Base-by-base conservation (phyloP, 2,797 vertebrate species). In the Sebastes kiyomatsui region DNA sequence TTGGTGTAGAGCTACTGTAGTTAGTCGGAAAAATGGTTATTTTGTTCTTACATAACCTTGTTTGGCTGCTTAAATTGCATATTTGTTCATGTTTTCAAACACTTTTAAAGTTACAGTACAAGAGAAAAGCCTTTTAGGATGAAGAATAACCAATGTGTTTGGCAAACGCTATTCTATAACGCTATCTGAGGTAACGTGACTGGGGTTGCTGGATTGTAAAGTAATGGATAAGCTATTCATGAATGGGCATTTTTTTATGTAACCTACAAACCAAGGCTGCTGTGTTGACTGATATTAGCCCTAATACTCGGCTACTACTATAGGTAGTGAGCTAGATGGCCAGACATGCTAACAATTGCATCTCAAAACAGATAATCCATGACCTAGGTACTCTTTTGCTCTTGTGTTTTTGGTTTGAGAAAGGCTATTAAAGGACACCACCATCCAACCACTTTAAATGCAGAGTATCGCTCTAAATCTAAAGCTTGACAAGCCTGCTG, bases 401-500 rank as follows among this genome's bases (percentile, higher is more conserved):
- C 18, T 30, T 71, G 42, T 62, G n/a, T 25, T 30, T 75, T 30
- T 61, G 49, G 33, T 23, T 68, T 67, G 13, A 9, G 1, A 30
- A 42, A 84, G 14, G 16, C 30, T 54, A n/a, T 3, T 52, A 42
- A 11, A 62, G 9, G 27, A 70, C 32, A 28, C 7, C 7, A 49
- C 3, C 6, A 23, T n/a, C 22, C 52, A 32, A 67, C 67, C 32
- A 66, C 42, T 64, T 65, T 16, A 22, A 32, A 59, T 74, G 12
- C 56, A 58, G 7, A 70, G 10, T 55, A 5, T 38, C 2, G 18
- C 33, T 61, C 3, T 75, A 80, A 80, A 69, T 77, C 16, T 49
- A 62, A 67, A 78, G 38, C 62, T 18, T 23, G 67, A 72, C 58
- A 64, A 28, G 65, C 78, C 77, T 23, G 12, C 58, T 74, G 32